Percentiles rank a stretch among this genome's conserved stretches.
Evolutionary conservation across 1,140 invertebrate species (phyloP).

Genomic region (Pseudomyrmex flavicornis): DNA sequence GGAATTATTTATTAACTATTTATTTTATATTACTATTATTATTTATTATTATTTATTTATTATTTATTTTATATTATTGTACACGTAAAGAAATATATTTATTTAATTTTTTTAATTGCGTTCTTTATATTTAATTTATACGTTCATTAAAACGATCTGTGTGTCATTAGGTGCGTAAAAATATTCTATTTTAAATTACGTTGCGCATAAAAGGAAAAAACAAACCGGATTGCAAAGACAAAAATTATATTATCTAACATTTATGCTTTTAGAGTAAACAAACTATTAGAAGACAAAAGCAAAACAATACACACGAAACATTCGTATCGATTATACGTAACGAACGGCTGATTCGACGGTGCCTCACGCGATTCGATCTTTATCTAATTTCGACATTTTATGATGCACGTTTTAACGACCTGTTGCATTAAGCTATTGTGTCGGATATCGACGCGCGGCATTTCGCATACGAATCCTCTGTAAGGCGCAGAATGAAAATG

Average conservation of each 20-base stretch:
- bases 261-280: slow-evolving; percentile 40
- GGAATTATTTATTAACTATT: background rate
- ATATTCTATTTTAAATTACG: background rate
- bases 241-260: slow-evolving; percentile 58
- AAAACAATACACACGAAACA: slow-evolving; percentile 23
- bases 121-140: too few species aligned
- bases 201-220: background rate
- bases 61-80: background rate
- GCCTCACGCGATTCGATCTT: slow-evolving; percentile 61
- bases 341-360: slow-evolving; percentile 17
- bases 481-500: slow-evolving; percentile 76
- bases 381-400: slow-evolving; percentile 70
- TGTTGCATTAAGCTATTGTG: slow-evolving; percentile 70
- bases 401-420: slow-evolving; percentile 70
- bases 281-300: slow-evolving; percentile 19
- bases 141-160: too few species aligned
- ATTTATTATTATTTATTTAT: too few species aligned
- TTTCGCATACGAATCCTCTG: slow-evolving; percentile 70
- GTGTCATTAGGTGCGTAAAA: background rate
- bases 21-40: background rate
- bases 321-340: slow-evolving; percentile 34
- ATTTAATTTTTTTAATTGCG: background rate
- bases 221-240: background rate
- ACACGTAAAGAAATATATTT: background rate
- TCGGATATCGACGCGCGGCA: slow-evolving; percentile 61